phyloP scores from a whole-genome alignment of 2,113 vertebrate species.

The Rhinoptilus africanus region DNA sequence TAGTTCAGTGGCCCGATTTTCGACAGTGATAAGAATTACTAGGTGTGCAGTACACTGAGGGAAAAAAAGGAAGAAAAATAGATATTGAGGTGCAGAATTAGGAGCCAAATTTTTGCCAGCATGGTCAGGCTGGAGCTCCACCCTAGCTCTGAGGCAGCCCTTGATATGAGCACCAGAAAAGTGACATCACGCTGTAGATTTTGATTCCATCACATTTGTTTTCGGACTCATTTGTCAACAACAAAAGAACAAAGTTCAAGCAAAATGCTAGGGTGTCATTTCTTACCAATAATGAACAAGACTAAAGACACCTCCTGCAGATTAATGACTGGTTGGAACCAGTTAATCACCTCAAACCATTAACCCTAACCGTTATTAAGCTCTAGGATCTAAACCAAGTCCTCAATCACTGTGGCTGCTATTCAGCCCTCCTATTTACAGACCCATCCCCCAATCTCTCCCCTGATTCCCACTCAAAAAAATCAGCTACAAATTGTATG shows the following conservation, averaged over 20 bases:
- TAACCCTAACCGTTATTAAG: conserved; percentile 25
- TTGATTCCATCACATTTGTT: conserved; percentile 20
- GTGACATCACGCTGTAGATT: not conserved
- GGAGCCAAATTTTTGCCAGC: not conserved
- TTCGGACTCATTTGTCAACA: conserved; percentile 30
- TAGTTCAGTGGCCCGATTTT: not conserved
- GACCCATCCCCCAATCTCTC: not conserved
- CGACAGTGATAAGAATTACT: not conserved
- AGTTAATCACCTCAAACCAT: conserved; percentile 54
- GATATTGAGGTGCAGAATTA: not conserved
- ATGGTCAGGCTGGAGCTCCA: not conserved
- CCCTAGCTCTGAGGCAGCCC: not conserved
- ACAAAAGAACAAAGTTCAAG: conserved; percentile 47
- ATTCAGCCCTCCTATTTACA: not conserved
- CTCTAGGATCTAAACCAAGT: not conserved
- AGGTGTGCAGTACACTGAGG: not conserved
- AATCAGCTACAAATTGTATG: not conserved
- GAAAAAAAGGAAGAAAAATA: not conserved
- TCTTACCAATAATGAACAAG: conserved; percentile 7
- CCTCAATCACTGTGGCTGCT: not conserved
- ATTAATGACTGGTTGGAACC: conserved; percentile 30
- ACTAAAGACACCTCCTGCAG: conserved; percentile 8
- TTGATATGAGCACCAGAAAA: not conserved
- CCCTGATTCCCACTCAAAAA: not conserved
- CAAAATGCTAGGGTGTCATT: conserved; percentile 26